These are phyloP conservation scores for Oreochromis grahami DNA, from an alignment of 2,797 vertebrate genomes.

Conservation along the genomic window DNA sequence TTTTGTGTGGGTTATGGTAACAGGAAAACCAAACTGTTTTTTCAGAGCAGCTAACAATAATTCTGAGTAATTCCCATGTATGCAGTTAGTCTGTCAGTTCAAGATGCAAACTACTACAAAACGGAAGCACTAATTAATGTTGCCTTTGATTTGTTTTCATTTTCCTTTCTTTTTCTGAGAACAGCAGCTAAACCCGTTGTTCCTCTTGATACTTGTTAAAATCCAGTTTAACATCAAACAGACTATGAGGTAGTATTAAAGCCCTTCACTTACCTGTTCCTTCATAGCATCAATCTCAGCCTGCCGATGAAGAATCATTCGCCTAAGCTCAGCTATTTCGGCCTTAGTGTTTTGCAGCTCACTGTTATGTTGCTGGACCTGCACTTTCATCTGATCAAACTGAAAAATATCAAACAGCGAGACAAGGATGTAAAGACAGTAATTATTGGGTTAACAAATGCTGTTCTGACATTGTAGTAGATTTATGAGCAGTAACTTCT, in stretches of 20 bases:
- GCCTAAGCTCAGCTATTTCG: conserved; percentile 65
- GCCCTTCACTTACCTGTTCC: conserved; percentile 54
- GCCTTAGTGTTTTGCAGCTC: conserved; percentile 51
- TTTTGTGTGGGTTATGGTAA: not conserved
- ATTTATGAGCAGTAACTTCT: not conserved
- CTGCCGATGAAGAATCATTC: conserved; percentile 53
- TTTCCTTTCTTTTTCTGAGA: not conserved
- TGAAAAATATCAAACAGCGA: conserved; percentile 27
- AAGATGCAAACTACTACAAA: not conserved
- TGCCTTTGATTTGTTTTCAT: not conserved
- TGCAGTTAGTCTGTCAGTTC: not conserved
- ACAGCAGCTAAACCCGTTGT: not conserved
- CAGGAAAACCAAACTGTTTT: not conserved
- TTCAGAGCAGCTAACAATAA: not conserved
- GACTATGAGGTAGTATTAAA: not conserved
- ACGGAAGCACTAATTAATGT: not conserved
- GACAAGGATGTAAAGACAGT: not conserved
- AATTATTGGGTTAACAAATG: not conserved
- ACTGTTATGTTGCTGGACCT: conserved; percentile 43
- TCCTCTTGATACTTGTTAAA: not conserved
- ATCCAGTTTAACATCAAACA: not conserved
- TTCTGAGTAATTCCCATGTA: not conserved
- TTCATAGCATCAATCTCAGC: conserved; percentile 51
- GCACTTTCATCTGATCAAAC: conserved; percentile 56
- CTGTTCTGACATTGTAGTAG: not conserved